phyloP scores from a whole-genome alignment of 2,888 invertebrate genomes.

The Ceraclea dissimilis region DNA sequence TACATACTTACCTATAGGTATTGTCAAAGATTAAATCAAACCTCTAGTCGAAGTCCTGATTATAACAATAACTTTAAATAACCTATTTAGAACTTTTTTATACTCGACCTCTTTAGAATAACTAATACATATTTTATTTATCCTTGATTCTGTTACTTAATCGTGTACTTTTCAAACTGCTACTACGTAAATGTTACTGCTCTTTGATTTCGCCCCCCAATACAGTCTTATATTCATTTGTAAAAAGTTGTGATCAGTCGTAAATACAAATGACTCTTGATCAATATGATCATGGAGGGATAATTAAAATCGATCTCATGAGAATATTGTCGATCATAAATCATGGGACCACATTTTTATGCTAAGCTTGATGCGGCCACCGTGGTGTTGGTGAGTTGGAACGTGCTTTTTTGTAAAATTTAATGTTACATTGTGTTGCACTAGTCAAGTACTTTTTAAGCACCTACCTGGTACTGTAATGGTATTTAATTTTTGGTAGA shows the following conservation, averaged over 20 bases:
- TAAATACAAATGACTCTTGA: background rate
- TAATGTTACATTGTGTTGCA: slow-evolving; percentile 6
- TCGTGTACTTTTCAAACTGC: no score
- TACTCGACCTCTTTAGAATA: no score
- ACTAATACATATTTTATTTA: no score
- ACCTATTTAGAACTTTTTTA: no score
- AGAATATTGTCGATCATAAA: slow-evolving; percentile 16
- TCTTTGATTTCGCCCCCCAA: background rate
- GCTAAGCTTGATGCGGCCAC: slow-evolving; percentile 19
- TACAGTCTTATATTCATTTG: background rate
- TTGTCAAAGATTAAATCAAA: no score
- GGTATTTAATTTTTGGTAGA: no score
- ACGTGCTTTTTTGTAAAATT: background rate
- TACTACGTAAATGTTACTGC: background rate
- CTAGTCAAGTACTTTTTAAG: no score
- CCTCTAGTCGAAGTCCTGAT: no score
- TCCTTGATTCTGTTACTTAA: no score
- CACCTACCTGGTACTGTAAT: no score
- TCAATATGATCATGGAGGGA: slow-evolving; percentile 3
- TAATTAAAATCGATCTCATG: slow-evolving; percentile 22
- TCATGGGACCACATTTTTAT: slow-evolving; percentile 25
- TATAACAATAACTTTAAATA: no score
- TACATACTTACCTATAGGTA: no score
- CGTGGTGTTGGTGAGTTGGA: slow-evolving; percentile 8
- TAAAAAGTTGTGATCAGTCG: background rate